A percentile compares a stretch with the other conserved stretches of the same genome.
These are phyloP conservation scores for Urocyon cinereoargenteus DNA, from an alignment of 2,797 vertebrate species.

Conservation along the genomic window DNA sequence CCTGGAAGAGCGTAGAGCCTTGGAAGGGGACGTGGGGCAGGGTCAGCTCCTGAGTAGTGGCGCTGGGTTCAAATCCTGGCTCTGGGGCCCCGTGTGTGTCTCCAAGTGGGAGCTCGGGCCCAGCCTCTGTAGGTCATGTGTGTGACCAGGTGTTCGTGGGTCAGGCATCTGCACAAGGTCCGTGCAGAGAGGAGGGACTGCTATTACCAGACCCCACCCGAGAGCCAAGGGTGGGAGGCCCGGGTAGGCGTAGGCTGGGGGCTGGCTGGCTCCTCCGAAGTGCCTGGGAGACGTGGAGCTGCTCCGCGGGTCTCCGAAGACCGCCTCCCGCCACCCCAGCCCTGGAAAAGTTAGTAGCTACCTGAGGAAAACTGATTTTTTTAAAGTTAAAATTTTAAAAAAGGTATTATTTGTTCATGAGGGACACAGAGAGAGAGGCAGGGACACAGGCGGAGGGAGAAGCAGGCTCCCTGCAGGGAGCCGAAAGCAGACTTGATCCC, in stretches of 20 bases:
- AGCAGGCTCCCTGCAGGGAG: too few species aligned
- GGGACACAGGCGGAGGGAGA: too few species aligned
- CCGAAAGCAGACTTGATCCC: too few species aligned
- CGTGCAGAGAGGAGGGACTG: neutral
- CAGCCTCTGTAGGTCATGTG: too few species aligned
- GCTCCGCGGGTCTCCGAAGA: neutral
- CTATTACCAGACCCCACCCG: neutral
- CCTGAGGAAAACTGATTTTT: neutral
- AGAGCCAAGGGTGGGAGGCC: neutral
- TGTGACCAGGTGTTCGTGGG: too few species aligned
- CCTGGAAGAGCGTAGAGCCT: too few species aligned
- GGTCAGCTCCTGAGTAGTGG: neutral
- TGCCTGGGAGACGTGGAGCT: neutral
- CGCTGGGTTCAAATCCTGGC: neutral
- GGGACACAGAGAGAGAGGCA: too few species aligned
- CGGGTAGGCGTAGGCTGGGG: neutral
- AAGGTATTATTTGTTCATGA: too few species aligned
- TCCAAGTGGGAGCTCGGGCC: neutral
- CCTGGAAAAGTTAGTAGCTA: neutral
- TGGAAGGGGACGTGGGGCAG: fast-evolving
- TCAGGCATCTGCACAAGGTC: fast-evolving
- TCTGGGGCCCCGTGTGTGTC: fast-evolving
- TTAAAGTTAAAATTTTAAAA: neutral
- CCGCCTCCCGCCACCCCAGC: fast-evolving
- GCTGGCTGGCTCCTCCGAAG: neutral